phyloP scores from a whole-genome alignment of 1,140 invertebrate genomes.

The Oryctes rhinoceros region DNA sequence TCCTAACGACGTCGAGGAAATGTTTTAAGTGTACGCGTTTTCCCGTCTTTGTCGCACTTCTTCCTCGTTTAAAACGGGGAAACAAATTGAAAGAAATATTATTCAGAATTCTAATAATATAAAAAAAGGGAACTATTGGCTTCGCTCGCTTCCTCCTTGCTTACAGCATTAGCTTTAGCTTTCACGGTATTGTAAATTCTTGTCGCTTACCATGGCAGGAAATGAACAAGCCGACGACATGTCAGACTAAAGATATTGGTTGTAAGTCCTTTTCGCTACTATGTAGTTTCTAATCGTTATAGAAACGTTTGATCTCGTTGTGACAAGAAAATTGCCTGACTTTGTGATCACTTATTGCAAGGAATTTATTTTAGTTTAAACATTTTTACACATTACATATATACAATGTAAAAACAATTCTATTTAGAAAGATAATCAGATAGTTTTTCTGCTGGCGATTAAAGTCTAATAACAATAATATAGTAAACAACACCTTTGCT shows the following conservation, averaged over 20 bases:
- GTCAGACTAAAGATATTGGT: background rate
- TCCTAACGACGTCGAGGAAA: background rate
- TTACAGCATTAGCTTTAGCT: background rate
- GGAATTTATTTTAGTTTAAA: background rate
- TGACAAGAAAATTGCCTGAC: background rate
- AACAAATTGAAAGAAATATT: slow-evolving; percentile 16
- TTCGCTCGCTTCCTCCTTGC: background rate
- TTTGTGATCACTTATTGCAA: background rate
- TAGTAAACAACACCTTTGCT: too few species aligned
- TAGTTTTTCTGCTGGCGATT: too few species aligned
- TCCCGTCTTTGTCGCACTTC: too few species aligned
- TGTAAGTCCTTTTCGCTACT: background rate
- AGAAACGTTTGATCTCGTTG: slow-evolving; percentile 1
- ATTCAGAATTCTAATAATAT: slow-evolving; percentile 16
- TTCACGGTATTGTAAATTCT: background rate
- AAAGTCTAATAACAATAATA: too few species aligned
- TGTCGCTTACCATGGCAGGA: slow-evolving; percentile 8
- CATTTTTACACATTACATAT: background rate
- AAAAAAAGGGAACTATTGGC: background rate
- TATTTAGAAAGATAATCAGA: too few species aligned
- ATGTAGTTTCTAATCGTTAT: background rate
- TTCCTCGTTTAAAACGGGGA: background rate
- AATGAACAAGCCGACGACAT: slow-evolving; percentile 9
- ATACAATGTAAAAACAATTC: too few species aligned
- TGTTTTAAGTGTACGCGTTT: too few species aligned